These are phyloP conservation scores for Hydrotaea diabolus DNA, from an alignment of 2,888 invertebrate species.

Conservation along the genomic window DNA sequence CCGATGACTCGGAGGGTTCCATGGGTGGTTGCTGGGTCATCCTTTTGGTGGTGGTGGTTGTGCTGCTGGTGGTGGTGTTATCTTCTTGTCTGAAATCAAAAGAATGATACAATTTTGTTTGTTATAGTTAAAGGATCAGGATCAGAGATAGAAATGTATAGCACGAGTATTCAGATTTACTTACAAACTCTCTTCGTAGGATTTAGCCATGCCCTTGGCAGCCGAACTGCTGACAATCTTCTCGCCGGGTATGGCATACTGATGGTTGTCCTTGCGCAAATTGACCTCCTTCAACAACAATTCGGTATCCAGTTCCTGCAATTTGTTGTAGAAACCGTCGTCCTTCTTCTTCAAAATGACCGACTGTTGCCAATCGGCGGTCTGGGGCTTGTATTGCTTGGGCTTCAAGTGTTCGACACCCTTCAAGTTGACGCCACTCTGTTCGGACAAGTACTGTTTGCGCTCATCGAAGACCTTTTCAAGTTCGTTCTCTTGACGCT, in stretches of 20 bases:
- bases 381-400: conserved; percentile 87
- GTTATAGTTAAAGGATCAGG: neutral
- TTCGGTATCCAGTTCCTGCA: conserved; percentile 91
- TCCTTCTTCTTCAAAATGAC: conserved; percentile 91
- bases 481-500: conserved; percentile 90
- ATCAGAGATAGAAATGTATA: neutral
- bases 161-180: conserved; percentile 78
- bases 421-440: conserved; percentile 83
- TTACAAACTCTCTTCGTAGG: conserved; percentile 92
- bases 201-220: conserved; percentile 93
- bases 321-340: conserved; percentile 91
- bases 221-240: conserved; percentile 89
- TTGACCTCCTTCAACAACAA: conserved; percentile 91
- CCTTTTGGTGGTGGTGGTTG: conserved; percentile 81
- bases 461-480: conserved; percentile 94
- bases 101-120: neutral
- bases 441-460: conserved; percentile 86
- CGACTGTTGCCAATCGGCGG: conserved; percentile 92
- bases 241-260: conserved; percentile 92
- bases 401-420: conserved; percentile 83
- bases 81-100: conserved; percentile 82
- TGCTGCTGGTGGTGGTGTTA: conserved; percentile 70
- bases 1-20: conserved; percentile 90
- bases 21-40: conserved; percentile 81
- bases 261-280: conserved; percentile 88